Percentiles rank a stretch among this genome's conserved stretches.
Conservation (phyloP, 2,888 invertebrate species). For the Dexiosoma caninum region DNA sequence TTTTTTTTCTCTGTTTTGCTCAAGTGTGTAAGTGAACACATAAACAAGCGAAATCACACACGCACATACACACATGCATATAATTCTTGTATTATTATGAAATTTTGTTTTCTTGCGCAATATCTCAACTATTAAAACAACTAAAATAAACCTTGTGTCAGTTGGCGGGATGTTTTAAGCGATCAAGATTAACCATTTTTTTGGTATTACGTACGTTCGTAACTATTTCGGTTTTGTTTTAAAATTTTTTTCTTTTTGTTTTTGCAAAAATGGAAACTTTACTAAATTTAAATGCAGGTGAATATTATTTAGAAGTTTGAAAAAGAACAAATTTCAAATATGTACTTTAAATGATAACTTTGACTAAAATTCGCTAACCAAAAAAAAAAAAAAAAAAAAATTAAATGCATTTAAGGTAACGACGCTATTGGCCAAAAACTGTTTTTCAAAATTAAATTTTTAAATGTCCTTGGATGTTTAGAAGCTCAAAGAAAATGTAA, state of each 20-base stretch:
- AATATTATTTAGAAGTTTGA: constrained; percentile 17
- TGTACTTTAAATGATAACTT: too few relatives aligned
- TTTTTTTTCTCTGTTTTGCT: too few relatives aligned
- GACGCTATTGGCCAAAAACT: background rate
- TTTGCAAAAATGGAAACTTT: constrained; percentile 36
- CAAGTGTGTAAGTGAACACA: background rate
- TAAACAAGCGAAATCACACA: background rate
- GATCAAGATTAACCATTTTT: constrained; percentile 55
- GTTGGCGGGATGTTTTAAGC: constrained; percentile 60
- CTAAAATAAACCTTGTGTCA: constrained; percentile 61
- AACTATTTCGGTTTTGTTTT: background rate
- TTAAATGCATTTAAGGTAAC: background rate
- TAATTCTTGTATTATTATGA: constrained; percentile 52
- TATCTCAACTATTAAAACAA: constrained; percentile 48
- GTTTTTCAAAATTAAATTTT: background rate
- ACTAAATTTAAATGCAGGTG: constrained; percentile 42
- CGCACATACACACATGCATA: background rate
- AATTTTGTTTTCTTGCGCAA: constrained; percentile 62
- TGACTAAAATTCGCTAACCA: background rate
- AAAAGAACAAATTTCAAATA: background rate
- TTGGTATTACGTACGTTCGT: constrained; percentile 14
- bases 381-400: background rate
- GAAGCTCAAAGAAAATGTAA: background rate
- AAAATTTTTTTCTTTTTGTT: background rate
- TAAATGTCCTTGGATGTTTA: constrained; percentile 14